These are phyloP conservation scores for Leptura quadrifasciata DNA, from an alignment of 2,888 invertebrate genomes.

Conservation along the genomic window DNA sequence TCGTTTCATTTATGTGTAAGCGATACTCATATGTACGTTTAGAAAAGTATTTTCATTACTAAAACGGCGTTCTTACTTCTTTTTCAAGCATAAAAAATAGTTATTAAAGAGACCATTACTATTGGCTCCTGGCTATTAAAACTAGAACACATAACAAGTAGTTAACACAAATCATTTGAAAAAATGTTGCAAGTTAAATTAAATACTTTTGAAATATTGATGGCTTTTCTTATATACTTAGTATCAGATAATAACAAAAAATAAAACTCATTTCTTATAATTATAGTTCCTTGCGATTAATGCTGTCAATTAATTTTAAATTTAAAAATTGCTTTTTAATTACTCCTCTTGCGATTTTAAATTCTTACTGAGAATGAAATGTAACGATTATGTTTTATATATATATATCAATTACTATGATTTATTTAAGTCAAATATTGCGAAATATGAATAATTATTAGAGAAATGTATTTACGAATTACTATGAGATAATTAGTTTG, in stretches of 20 bases:
- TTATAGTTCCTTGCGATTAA: background rate
- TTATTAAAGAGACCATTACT: background rate
- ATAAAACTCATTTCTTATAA: background rate
- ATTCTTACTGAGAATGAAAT: background rate
- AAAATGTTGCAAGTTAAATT: background rate
- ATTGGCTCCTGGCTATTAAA: background rate
- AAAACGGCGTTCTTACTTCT: background rate
- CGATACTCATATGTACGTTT: no score
- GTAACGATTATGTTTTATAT: background rate
- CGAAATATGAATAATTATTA: background rate
- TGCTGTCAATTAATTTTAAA: slow-evolving; percentile 1
- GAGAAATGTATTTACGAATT: background rate
- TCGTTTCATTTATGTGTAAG: no score
- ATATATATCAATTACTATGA: background rate
- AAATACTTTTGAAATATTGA: background rate
- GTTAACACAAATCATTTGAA: background rate
- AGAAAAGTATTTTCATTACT: no score
- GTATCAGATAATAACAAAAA: background rate
- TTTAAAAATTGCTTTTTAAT: slow-evolving; percentile 7
- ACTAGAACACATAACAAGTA: background rate
- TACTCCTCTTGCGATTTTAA: slow-evolving; percentile 3
- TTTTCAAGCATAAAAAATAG: background rate
- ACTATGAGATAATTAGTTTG: background rate
- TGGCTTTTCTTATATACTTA: slow-evolving; percentile 7
- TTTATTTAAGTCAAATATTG: background rate